phyloP scores from a whole-genome alignment of 2,888 invertebrate genomes.

The Drosophila formosana region DNA sequence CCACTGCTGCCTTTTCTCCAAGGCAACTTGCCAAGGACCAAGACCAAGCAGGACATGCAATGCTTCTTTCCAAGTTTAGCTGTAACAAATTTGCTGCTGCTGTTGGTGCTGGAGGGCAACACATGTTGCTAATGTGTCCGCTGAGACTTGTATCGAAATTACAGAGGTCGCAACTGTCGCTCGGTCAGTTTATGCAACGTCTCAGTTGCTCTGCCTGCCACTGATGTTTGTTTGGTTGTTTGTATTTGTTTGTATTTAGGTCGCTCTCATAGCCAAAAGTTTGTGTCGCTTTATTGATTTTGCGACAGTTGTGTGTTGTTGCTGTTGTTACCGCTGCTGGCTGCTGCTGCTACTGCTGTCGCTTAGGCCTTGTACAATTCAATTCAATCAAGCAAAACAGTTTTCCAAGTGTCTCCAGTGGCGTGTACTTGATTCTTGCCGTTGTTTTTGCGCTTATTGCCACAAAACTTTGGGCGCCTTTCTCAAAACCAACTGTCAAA shows the following conservation, averaged over 20 bases:
- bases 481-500: constrained; percentile 32
- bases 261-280: constrained; percentile 46
- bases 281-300: constrained; percentile 67
- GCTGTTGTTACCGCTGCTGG: constrained; percentile 25
- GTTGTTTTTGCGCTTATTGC: constrained; percentile 40
- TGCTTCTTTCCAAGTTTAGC: constrained; percentile 55
- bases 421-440: constrained; percentile 74
- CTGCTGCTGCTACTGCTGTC: constrained; percentile 50
- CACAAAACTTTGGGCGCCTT: constrained; percentile 22
- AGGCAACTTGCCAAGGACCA: constrained; percentile 5
- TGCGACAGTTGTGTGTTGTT: constrained; percentile 66
- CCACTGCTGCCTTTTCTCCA: constrained; percentile 5
- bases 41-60: constrained; percentile 34
- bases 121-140: constrained; percentile 80
- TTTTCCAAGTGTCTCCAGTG: constrained; percentile 79
- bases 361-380: constrained; percentile 73
- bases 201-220: constrained; percentile 20
- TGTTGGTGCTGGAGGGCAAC: constrained; percentile 67
- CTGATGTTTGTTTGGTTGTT: constrained; percentile 23
- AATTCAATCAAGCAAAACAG: constrained; percentile 78
- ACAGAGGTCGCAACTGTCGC: constrained; percentile 72
- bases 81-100: constrained; percentile 63
- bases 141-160: constrained; percentile 77
- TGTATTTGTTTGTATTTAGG: constrained; percentile 30
- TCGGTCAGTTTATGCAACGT: constrained; percentile 57